Percentiles rank a stretch among this genome's conserved stretches.
Evolutionary conservation across 2,797 vertebrate species (phyloP).

Genomic region (Poliocrania exsul): DNA sequence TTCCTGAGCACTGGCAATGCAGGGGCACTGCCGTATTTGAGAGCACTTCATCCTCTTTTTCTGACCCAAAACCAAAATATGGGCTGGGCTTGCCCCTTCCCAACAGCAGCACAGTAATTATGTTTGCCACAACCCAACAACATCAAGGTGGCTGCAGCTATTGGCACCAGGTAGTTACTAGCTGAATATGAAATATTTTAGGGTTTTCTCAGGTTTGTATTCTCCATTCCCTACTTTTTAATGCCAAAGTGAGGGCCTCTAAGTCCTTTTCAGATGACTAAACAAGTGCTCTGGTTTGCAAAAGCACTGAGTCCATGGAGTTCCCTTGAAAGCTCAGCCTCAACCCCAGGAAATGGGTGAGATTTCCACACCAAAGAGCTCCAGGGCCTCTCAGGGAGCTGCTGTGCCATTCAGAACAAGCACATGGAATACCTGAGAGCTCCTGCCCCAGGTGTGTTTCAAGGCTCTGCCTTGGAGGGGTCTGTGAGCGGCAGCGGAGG

Average conservation of each 20-base stretch:
- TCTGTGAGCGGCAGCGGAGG: rapidly evolving
- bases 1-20: neutral
- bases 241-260: neutral
- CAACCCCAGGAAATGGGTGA: neutral
- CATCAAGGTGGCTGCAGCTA: neutral
- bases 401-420: neutral
- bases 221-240: neutral
- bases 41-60: neutral
- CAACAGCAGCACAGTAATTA: neutral
- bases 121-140: neutral
- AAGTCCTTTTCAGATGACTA: neutral
- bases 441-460: neutral
- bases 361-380: neutral
- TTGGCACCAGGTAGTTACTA: neutral
- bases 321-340: neutral
- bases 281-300: neutral
- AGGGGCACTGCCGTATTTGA: neutral
- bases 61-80: rapidly evolving
- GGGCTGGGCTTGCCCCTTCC: neutral
- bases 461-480: neutral
- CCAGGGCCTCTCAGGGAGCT: neutral
- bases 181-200: neutral
- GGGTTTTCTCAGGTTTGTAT: neutral
- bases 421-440: neutral
- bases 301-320: neutral